These are phyloP conservation scores for Nesoenas mayeri DNA, from an alignment of 2,113 vertebrate species.

Conservation along the genomic window DNA sequence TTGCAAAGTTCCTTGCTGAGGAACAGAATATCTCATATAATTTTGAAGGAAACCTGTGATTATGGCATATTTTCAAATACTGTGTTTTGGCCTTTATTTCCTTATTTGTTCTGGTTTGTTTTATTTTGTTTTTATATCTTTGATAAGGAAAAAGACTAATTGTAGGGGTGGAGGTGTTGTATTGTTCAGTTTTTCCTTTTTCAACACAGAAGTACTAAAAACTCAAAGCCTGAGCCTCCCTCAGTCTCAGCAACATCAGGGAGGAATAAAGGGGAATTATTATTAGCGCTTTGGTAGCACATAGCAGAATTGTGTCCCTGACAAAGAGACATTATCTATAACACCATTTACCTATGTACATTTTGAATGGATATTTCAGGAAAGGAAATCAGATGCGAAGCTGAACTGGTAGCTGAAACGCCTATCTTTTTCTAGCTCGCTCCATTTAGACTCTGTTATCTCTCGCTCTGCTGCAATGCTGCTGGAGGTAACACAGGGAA, in stretches of 20 bases:
- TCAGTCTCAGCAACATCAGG: neutral
- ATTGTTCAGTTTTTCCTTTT: neutral
- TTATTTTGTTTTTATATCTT: neutral
- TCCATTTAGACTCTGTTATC: neutral
- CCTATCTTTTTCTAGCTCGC: neutral
- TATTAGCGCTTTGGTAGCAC: neutral
- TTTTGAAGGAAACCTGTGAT: neutral
- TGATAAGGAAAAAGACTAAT: neutral
- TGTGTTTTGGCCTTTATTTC: neutral
- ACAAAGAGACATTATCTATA: neutral
- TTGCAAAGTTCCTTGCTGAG: neutral
- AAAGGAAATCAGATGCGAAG: neutral
- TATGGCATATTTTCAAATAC: neutral
- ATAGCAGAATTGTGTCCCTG: neutral
- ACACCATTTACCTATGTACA: neutral
- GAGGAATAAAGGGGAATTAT: neutral
- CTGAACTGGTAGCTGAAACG: neutral
- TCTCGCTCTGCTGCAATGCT: accelerated
- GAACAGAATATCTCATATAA: neutral
- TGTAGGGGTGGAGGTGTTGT: neutral
- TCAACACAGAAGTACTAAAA: neutral
- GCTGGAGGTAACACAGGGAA: neutral
- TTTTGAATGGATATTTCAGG: neutral
- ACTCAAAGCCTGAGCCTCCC: neutral
- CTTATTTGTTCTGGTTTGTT: no score